Base-by-base conservation (phyloP, 2,888 invertebrate genomes). In the Drosophila nigricruria region DNA sequence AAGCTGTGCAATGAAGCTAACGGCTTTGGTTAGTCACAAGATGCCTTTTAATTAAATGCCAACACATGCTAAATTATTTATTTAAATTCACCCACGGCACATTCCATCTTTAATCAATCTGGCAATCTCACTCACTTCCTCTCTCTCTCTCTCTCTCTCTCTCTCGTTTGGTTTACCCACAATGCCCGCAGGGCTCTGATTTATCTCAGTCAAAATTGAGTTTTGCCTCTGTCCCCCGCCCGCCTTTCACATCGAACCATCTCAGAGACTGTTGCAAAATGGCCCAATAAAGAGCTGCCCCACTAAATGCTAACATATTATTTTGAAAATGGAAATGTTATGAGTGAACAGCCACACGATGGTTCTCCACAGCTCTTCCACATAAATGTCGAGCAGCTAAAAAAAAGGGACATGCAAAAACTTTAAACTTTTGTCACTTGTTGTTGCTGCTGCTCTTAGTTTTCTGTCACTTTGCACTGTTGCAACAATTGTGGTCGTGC, bases 1-100 rank as follows among this genome's bases (percentile, higher is more conserved):
- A 45, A 42, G 40, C 59, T 45, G 73, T 58, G 70, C 73, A 81
- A 77, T 83, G 83, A 70, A 70, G 69, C 83, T 71, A 75, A 81
- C 68, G 64, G 70, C 68, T 73, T 75, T 47, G 69, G 65, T 69
- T 72, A 63, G 64, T 62, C 58, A 27, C 62, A 58, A 52, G 56
- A 69, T 66, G 62, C 50, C 56, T 67, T 73, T 79, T 77, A 81
- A 81, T 81, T 81, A 77, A 81, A 81, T 60, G 66, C 63, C 59
- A 72, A 66, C 66, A 63, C 71, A 79, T 69, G 70, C 61, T 64
- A 66, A 79, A 77, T 70, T 71, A 81, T 79, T 72, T 68, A 81
- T 73, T 76, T 71, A 38, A 70, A 72, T 62, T 42, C 43, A 60
- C 64, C 47, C 42, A 38, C 16, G 54, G 16, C 50, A 57, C 57